A percentile compares a stretch with the other conserved stretches of the same genome.
Evolutionary conservation across 2,797 vertebrate species (phyloP).

Genomic region (Sebastes minor): DNA sequence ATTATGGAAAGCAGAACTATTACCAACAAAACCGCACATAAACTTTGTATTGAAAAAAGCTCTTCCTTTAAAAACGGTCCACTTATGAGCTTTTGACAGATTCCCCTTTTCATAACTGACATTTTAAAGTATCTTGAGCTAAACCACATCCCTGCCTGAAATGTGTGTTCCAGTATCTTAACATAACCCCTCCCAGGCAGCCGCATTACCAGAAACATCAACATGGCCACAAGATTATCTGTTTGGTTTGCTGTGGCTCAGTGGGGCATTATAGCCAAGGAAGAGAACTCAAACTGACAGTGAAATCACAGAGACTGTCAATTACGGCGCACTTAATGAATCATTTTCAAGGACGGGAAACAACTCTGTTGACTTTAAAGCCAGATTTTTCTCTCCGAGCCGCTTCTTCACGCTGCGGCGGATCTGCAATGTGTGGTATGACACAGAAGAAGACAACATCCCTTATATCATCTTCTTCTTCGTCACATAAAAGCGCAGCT

Average conservation of each 20-base stretch:
- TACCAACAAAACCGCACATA: not conserved
- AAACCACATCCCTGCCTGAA: slow-evolving; percentile 5
- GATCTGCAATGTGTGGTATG: slow-evolving; percentile 23
- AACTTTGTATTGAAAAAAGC: not conserved
- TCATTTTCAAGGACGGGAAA: slow-evolving; percentile 46
- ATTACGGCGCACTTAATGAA: slow-evolving; percentile 54
- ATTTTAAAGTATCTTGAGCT: not conserved
- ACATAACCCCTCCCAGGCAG: slow-evolving; percentile 8
- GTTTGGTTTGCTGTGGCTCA: slow-evolving; percentile 46
- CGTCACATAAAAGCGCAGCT: slow-evolving; percentile 5
- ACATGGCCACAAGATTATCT: slow-evolving; percentile 47
- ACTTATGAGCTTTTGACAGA: not conserved
- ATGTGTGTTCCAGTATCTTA: slow-evolving; percentile 15
- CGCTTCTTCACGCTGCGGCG: not conserved
- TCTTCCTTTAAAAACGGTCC: not conserved
- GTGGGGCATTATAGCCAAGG: slow-evolving; percentile 6
- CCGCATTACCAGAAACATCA: slow-evolving; percentile 39
- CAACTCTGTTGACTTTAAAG: slow-evolving; percentile 27
- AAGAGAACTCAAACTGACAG: slow-evolving; percentile 48
- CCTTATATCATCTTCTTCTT: slow-evolving; percentile 7
- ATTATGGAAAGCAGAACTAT: not conserved
- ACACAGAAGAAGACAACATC: slow-evolving; percentile 16
- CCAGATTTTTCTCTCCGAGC: slow-evolving; percentile 25
- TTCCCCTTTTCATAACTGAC: not conserved
- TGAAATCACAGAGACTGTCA: slow-evolving; percentile 48